These are phyloP conservation scores for Polypterus bichir DNA, from an alignment of 2,113 vertebrate genomes.

Conservation along the genomic window DNA sequence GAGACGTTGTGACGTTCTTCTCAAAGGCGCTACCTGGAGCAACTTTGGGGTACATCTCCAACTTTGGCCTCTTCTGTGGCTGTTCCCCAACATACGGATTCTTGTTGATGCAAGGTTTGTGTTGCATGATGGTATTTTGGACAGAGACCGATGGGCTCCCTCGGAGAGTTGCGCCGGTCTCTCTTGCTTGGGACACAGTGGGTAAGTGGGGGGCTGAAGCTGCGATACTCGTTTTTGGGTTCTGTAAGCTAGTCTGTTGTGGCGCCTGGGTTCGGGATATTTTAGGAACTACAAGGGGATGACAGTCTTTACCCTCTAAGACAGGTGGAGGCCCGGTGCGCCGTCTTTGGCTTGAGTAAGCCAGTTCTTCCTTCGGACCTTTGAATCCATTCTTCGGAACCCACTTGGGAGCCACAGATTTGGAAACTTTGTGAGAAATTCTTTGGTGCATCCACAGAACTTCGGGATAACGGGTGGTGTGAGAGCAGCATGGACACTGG, in stretches of 20 bases:
- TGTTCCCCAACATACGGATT: constrained; percentile 28
- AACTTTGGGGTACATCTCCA: constrained; percentile 47
- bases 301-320: constrained; percentile 75
- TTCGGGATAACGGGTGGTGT: constrained; percentile 80
- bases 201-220: constrained; percentile 25
- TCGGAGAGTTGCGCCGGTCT: constrained; percentile 18
- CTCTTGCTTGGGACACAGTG: constrained; percentile 29
- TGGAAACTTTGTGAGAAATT: constrained; percentile 77
- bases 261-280: constrained; percentile 66
- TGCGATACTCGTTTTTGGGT: constrained; percentile 34
- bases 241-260: constrained; percentile 18
- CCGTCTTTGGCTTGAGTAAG: constrained; percentile 49
- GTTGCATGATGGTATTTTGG: constrained; percentile 35
- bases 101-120: constrained; percentile 40
- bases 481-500: constrained; percentile 77
- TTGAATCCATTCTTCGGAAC: constrained; percentile 56
- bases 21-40: constrained; percentile 34
- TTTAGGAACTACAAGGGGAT: constrained; percentile 57
- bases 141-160: constrained; percentile 23
- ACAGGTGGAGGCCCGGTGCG: constrained; percentile 80
- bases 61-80: constrained; percentile 34
- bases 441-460: constrained; percentile 91
- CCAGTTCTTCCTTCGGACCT: constrained; percentile 46
- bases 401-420: constrained; percentile 64
- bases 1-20: constrained; percentile 40